These are phyloP conservation scores for Pseudochromis fuscus DNA, from an alignment of 2,797 vertebrate species.

Conservation along the genomic window DNA sequence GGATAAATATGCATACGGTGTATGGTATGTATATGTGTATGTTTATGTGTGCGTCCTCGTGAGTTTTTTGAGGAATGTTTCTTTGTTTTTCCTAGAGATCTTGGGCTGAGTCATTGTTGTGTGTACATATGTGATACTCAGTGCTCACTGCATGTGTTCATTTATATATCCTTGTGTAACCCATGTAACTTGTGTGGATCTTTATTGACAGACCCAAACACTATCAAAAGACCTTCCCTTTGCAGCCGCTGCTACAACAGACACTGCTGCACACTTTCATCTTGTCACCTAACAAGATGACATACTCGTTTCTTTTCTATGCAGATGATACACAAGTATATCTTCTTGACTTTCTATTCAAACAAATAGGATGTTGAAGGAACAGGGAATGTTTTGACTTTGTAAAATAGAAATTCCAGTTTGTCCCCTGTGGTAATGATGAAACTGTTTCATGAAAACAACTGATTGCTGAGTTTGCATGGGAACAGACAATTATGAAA, in stretches of 20 bases:
- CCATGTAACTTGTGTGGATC: background rate
- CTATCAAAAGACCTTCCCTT: background rate
- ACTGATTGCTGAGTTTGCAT: constrained; percentile 46
- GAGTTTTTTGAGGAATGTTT: background rate
- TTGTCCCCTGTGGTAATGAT: constrained; percentile 8
- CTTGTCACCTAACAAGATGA: background rate
- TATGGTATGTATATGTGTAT: constrained; percentile 16
- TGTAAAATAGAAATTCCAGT: background rate
- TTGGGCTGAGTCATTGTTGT: background rate
- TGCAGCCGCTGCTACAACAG: background rate
- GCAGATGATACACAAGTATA: constrained; percentile 25
- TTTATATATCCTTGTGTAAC: background rate
- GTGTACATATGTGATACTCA: background rate
- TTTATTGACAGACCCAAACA: background rate
- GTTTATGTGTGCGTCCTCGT: constrained; percentile 1
- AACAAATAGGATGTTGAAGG: constrained; percentile 8
- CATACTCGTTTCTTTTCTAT: constrained; percentile 2
- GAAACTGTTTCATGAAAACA: constrained; percentile 8
- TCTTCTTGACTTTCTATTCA: background rate
- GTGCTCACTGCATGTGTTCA: background rate
- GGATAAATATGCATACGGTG: constrained; percentile 37
- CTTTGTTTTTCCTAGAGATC: background rate
- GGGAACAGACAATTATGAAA: constrained; percentile 72
- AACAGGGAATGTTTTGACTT: background rate
- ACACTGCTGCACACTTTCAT: background rate